Percentiles rank a stretch among this genome's conserved stretches.
These are phyloP conservation scores for Drosophila miranda DNA, from an alignment of 1,140 invertebrate species.

Conservation along the genomic window DNA sequence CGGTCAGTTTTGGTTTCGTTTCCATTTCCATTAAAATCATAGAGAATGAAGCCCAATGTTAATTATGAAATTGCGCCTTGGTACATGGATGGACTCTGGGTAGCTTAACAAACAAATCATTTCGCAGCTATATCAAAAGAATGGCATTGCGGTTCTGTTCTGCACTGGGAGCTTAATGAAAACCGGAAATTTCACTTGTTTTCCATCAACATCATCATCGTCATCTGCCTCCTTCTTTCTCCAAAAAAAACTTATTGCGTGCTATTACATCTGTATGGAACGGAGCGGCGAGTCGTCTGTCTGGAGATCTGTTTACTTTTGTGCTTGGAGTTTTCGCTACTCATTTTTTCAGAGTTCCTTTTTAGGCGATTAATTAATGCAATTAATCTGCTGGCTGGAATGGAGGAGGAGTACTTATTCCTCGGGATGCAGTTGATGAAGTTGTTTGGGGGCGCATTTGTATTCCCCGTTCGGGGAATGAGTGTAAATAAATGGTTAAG, in stretches of 20 bases:
- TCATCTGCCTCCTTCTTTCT: constrained; percentile 4
- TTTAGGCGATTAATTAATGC: constrained; percentile 80
- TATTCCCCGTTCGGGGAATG: constrained; percentile 42
- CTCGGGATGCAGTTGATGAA: constrained; percentile 53
- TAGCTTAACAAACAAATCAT: constrained; percentile 67
- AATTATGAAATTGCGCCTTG: constrained; percentile 70
- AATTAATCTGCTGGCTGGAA: constrained; percentile 73
- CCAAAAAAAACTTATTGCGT: constrained; percentile 44
- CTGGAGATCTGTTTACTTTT: constrained; percentile 56
- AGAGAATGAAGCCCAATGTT: constrained; percentile 51
- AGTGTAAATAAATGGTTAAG: constrained; percentile 72
- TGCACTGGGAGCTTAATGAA: constrained; percentile 70
- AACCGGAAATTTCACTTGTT: constrained; percentile 79
- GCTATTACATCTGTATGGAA: constrained; percentile 35
- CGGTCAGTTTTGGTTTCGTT: constrained; percentile 23
- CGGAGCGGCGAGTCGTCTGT: constrained; percentile 3
- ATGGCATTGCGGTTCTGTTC: constrained; percentile 22
- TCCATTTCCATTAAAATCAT: constrained; percentile 49
- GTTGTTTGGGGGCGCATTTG: constrained; percentile 76
- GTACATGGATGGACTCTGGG: constrained; percentile 14
- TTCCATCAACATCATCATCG: constrained; percentile 41
- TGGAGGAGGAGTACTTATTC: constrained; percentile 20
- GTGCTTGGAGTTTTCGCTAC: constrained; percentile 32
- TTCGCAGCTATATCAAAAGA: constrained; percentile 49
- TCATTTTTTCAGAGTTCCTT: constrained; percentile 56